Percentiles rank a stretch among this genome's conserved stretches.
Conservation (phyloP, 2,797 vertebrate genomes). For the Oreochromis grahami region DNA sequence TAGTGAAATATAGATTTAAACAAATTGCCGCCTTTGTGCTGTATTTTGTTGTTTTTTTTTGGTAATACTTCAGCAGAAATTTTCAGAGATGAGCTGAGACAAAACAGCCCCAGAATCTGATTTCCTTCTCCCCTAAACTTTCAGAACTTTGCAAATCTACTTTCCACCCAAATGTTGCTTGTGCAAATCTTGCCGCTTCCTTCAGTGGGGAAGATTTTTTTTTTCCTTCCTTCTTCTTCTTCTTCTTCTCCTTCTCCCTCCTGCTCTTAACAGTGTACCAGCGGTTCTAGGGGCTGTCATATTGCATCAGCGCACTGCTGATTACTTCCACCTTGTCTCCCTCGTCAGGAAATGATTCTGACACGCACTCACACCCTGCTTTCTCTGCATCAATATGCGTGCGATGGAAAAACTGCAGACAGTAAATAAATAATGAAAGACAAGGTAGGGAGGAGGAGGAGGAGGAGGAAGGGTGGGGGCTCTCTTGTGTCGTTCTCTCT, state of each 20-base stretch:
- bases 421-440: constrained; percentile 84
- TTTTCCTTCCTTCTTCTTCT: constrained; percentile 15
- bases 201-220: constrained; percentile 64
- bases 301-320: constrained; percentile 80
- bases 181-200: constrained; percentile 63
- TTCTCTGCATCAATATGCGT: constrained; percentile 82
- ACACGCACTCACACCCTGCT: constrained; percentile 79
- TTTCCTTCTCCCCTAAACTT: constrained; percentile 59
- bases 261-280: constrained; percentile 78
- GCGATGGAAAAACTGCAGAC: constrained; percentile 78
- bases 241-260: constrained; percentile 38
- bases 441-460: constrained; percentile 31
- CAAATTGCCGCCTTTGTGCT: background rate
- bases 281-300: constrained; percentile 78
- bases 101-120: constrained; percentile 30
- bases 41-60: background rate
- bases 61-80: background rate
- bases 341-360: constrained; percentile 84
- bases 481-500: constrained; percentile 46
- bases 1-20: background rate
- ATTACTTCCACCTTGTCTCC: constrained; percentile 86
- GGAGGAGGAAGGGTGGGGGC: constrained; percentile 15
- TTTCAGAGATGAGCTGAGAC: constrained; percentile 32
- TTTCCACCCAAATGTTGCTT: constrained; percentile 58
- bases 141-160: constrained; percentile 64